Evolutionary conservation across 2,888 invertebrate genomes (phyloP).

Genomic region (Caprella mutica): DNA sequence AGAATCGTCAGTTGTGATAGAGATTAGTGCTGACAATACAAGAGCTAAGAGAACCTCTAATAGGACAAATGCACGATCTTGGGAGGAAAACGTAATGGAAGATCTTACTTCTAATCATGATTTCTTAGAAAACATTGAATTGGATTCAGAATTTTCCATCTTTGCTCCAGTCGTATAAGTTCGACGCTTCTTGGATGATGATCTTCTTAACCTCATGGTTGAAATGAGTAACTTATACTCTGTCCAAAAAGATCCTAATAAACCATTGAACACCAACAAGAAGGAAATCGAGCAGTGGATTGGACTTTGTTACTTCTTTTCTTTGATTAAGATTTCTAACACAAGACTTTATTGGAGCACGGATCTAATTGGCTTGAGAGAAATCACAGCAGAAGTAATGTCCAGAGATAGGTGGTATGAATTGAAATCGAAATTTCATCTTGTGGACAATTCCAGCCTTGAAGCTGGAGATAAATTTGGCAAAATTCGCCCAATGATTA

Average conservation of each 20-base stretch:
- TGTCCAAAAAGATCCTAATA: constrained; percentile 9
- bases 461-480: not conserved
- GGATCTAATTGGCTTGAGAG: not conserved
- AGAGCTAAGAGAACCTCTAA: no score
- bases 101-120: no score
- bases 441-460: constrained; percentile 1
- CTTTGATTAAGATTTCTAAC: constrained; percentile 6
- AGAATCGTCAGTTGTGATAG: no score
- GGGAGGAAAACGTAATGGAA: no score
- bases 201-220: not conserved
- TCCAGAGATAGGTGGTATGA: not conserved
- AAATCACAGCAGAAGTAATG: not conserved
- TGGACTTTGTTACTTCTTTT: constrained; percentile 7
- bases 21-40: no score
- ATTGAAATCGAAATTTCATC: not conserved
- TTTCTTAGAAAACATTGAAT: no score
- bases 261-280: constrained; percentile 3
- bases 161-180: no score
- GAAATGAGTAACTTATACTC: constrained; percentile 4
- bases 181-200: constrained; percentile 7
- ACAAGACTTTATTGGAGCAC: not conserved
- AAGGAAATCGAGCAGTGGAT: constrained; percentile 15
- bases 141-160: no score
- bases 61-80: no score
- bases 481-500: constrained; percentile 1